phyloP scores from a whole-genome alignment of 2,888 invertebrate genomes.

The Podotricha telesiphe region DNA sequence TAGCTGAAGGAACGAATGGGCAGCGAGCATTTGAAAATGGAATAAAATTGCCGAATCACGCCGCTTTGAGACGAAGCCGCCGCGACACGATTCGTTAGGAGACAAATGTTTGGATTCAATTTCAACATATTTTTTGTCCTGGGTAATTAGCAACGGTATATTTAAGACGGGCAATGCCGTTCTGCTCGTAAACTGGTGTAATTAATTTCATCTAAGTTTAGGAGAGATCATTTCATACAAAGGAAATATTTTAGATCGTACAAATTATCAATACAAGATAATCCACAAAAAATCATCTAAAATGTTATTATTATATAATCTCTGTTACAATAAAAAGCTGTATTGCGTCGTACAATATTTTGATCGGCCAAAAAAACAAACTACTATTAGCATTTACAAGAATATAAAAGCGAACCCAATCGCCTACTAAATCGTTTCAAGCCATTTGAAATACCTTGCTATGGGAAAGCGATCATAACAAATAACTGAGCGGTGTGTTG shows the following conservation, averaged over 20 bases:
- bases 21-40: slow-evolving; percentile 78
- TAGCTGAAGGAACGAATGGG: slow-evolving; percentile 81
- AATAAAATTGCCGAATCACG: slow-evolving; percentile 80
- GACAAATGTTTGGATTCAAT: slow-evolving; percentile 84
- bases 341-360: slow-evolving; percentile 17
- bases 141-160: slow-evolving; percentile 76
- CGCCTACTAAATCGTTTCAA: slow-evolving; percentile 66
- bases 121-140: slow-evolving; percentile 66
- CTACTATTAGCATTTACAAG: slow-evolving; percentile 42
- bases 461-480: slow-evolving; percentile 65
- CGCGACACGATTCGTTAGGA: slow-evolving; percentile 82
- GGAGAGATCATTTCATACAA: slow-evolving; percentile 10
- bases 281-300: neutral
- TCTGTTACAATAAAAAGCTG: neutral
- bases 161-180: slow-evolving; percentile 66
- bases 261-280: slow-evolving; percentile 33
- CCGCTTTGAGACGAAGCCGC: slow-evolving; percentile 76
- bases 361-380: slow-evolving; percentile 14
- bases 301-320: neutral
- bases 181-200: slow-evolving; percentile 54
- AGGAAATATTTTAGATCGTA: slow-evolving; percentile 30
- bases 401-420: slow-evolving; percentile 63
- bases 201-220: slow-evolving; percentile 62
- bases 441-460: slow-evolving; percentile 55
- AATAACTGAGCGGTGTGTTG: slow-evolving; percentile 9